Percentiles rank a stretch among this genome's conserved stretches.
phyloP scores from a whole-genome alignment of 1,140 invertebrate genomes.

The Grapholita molesta region DNA sequence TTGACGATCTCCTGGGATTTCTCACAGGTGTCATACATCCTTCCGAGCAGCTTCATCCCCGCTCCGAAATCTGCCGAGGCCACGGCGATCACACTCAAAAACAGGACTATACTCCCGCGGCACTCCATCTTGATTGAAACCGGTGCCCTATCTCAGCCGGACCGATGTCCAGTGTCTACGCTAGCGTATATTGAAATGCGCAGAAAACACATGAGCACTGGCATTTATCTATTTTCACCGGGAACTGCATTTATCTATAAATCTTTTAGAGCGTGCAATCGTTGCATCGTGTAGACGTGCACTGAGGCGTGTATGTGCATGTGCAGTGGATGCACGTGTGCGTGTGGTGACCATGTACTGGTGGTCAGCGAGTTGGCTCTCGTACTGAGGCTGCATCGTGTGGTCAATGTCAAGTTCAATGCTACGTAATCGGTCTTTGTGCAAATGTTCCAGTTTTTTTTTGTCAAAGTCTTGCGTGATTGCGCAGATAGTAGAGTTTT shows the following conservation, averaged over 20 bases:
- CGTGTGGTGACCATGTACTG: neutral
- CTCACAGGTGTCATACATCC: slow-evolving; percentile 81
- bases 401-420: slow-evolving; percentile 47
- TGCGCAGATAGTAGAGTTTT: neutral
- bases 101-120: slow-evolving; percentile 59
- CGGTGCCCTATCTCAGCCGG: slow-evolving; percentile 41
- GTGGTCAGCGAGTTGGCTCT: slow-evolving; percentile 36
- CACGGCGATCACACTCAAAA: slow-evolving; percentile 46
- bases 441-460: slow-evolving; percentile 20
- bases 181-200: slow-evolving; percentile 74
- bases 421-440: slow-evolving; percentile 27
- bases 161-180: slow-evolving; percentile 61
- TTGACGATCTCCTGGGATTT: slow-evolving; percentile 80
- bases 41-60: slow-evolving; percentile 71
- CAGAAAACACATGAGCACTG: slow-evolving; percentile 67
- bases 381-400: slow-evolving; percentile 28
- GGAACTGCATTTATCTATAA: slow-evolving; percentile 77
- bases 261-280: slow-evolving; percentile 79
- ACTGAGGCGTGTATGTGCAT: slow-evolving; percentile 66
- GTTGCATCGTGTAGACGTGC: slow-evolving; percentile 70
- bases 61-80: slow-evolving; percentile 48
- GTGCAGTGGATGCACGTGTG: slow-evolving; percentile 32
- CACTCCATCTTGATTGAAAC: slow-evolving; percentile 54
- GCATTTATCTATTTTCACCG: slow-evolving; percentile 79
- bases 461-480: neutral